These are phyloP conservation scores for Hippopotamus amphibius DNA, from an alignment of 2,113 vertebrate species.

Conservation along the genomic window DNA sequence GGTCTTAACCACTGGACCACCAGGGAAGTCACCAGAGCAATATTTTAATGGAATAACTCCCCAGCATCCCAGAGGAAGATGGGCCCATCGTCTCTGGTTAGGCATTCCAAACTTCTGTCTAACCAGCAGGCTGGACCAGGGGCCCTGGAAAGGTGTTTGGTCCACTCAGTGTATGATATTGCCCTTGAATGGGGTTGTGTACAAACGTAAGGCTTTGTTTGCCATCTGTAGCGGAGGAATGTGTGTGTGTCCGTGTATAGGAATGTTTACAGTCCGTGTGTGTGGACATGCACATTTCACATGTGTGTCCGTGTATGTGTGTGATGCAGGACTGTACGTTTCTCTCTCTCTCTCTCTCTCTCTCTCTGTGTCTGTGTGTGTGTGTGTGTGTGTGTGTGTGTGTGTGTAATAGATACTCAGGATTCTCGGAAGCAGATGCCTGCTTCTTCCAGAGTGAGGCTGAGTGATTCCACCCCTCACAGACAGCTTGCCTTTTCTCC, in stretches of 20 bases:
- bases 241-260: neutral
- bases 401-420: neutral
- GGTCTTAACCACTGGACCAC: neutral
- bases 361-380: no score
- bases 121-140: neutral
- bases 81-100: accelerated
- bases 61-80: neutral
- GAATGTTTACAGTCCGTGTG: no score
- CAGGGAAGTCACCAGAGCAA: neutral
- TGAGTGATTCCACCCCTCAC: neutral
- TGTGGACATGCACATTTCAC: accelerated
- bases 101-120: neutral
- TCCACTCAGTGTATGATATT: accelerated
- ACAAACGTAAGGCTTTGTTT: neutral
- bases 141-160: neutral
- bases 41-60: neutral
- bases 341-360: no score
- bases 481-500: neutral
- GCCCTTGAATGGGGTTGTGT: no score
- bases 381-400: accelerated
- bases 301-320: neutral
- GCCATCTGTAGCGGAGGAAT: neutral
- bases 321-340: no score
- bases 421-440: neutral
- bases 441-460: neutral